These are phyloP conservation scores for Tenthredo scrophulariae DNA, from an alignment of 2,888 invertebrate species.

Conservation along the genomic window DNA sequence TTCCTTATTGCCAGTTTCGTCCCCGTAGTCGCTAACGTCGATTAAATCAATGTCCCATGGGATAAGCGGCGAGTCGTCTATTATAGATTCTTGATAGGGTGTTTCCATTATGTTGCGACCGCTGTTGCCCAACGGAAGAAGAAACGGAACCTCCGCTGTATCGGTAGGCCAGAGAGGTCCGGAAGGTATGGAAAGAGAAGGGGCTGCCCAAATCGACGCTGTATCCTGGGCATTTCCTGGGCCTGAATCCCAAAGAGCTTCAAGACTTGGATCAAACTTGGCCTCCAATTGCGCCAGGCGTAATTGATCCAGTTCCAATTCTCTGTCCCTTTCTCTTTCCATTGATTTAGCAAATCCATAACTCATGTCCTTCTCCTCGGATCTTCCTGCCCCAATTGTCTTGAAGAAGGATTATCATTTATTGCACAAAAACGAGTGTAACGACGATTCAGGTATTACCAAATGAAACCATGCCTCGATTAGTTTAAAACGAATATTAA, in stretches of 20 bases:
- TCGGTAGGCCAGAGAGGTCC: constrained; percentile 75
- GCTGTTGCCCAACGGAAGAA: constrained; percentile 68
- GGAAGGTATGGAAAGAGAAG: constrained; percentile 75
- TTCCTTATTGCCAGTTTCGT: constrained; percentile 69
- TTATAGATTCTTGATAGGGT: constrained; percentile 70
- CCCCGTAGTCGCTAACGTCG: constrained; percentile 72
- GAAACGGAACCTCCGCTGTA: constrained; percentile 68
- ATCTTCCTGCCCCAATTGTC: constrained; percentile 67
- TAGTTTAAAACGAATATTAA: neutral
- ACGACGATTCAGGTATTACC: neutral
- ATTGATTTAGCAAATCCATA: constrained; percentile 75
- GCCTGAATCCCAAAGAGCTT: constrained; percentile 83
- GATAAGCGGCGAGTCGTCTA: constrained; percentile 73
- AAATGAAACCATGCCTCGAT: constrained; percentile 39
- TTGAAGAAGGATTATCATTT: constrained; percentile 52
- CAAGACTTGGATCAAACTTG: constrained; percentile 85
- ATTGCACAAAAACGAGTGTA: neutral
- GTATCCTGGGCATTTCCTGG: constrained; percentile 78
- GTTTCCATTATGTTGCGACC: constrained; percentile 63
- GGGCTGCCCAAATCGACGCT: constrained; percentile 77
- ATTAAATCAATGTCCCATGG: constrained; percentile 75
- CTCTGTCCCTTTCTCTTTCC: constrained; percentile 72
- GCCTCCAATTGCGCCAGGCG: constrained; percentile 83
- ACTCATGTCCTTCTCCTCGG: constrained; percentile 70
- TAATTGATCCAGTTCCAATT: constrained; percentile 78